Conservation (phyloP, 92 coral and sea anemone species). For the Zoanthus solanderi region DNA sequence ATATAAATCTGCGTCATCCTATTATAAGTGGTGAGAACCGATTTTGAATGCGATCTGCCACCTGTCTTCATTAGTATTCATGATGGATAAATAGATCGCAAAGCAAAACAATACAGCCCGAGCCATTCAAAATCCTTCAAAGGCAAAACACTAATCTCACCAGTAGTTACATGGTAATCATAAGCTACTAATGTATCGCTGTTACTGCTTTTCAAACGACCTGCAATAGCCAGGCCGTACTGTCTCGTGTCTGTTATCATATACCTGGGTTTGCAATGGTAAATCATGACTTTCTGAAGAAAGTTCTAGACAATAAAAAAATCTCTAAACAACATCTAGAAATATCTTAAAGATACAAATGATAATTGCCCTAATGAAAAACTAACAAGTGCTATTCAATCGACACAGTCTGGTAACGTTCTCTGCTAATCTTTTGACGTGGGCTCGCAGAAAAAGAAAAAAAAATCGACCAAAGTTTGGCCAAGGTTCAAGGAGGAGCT, state of each 20-base stretch:
- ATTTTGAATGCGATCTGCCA: conserved; percentile 34
- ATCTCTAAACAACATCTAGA: background rate
- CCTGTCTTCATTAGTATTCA: conserved; percentile 52
- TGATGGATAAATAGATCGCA: conserved; percentile 25
- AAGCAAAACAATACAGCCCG: conserved; percentile 30
- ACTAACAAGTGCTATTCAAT: conserved; percentile 26
- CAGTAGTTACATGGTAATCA: conserved; percentile 42
- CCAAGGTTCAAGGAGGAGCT: background rate
- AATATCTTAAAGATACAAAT: conserved; percentile 14
- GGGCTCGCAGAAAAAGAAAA: background rate
- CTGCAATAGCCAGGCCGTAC: background rate
- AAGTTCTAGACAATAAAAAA: background rate
- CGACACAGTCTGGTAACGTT: background rate
- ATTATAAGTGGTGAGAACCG: conserved; percentile 21
- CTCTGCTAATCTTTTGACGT: conserved; percentile 10
- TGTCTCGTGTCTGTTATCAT: background rate
- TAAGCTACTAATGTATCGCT: conserved; percentile 28
- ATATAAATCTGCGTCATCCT: conserved; percentile 47
- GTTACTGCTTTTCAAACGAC: background rate
- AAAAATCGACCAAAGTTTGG: background rate
- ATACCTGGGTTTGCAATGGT: background rate
- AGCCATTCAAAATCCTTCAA: conserved; percentile 36
- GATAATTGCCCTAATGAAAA: conserved; percentile 38
- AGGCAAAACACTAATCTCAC: conserved; percentile 23
- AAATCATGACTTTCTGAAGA: background rate